Conservation (phyloP, 1,140 invertebrate species). For the Periplaneta americana region DNA sequence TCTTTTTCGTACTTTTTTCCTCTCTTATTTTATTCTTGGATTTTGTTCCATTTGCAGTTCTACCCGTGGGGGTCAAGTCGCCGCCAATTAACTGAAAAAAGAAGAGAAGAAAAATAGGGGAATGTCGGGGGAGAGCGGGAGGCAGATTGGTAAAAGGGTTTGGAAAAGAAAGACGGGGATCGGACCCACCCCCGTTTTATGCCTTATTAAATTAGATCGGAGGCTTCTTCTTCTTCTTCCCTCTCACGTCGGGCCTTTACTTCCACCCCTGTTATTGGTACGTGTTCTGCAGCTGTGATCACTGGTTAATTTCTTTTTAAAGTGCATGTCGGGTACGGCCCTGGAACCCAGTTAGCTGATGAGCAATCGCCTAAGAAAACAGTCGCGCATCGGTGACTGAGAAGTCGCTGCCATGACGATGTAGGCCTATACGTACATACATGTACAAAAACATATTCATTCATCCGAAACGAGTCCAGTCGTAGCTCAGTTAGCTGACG, state of each 20-base stretch:
- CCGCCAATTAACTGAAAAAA: constrained; percentile 11
- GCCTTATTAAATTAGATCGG: constrained; percentile 16
- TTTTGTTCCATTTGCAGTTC: constrained; percentile 9
- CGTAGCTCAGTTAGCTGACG: no score
- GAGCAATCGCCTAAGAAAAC: constrained; percentile 6
- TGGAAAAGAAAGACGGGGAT: background rate
- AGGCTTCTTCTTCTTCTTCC: constrained; percentile 10
- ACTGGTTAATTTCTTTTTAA: constrained; percentile 14
- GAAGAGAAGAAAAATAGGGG: background rate
- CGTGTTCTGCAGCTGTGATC: constrained; percentile 12
- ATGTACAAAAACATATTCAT: no score
- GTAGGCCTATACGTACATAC: no score
- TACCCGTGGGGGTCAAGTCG: constrained; percentile 11
- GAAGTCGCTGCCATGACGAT: no score
- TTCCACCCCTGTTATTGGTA: constrained; percentile 4
- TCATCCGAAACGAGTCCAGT: no score
- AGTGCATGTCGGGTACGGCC: background rate
- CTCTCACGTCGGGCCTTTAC: background rate
- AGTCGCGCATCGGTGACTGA: background rate
- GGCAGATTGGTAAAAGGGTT: background rate
- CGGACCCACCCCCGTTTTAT: constrained; percentile 7
- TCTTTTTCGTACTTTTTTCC: background rate
- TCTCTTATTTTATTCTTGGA: background rate
- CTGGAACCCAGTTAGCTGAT: constrained; percentile 10
- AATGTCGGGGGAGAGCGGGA: background rate